A percentile compares a stretch with the other conserved stretches of the same genome.
Conservation (phyloP, 2,797 vertebrate genomes). For the Carapus acus region DNA sequence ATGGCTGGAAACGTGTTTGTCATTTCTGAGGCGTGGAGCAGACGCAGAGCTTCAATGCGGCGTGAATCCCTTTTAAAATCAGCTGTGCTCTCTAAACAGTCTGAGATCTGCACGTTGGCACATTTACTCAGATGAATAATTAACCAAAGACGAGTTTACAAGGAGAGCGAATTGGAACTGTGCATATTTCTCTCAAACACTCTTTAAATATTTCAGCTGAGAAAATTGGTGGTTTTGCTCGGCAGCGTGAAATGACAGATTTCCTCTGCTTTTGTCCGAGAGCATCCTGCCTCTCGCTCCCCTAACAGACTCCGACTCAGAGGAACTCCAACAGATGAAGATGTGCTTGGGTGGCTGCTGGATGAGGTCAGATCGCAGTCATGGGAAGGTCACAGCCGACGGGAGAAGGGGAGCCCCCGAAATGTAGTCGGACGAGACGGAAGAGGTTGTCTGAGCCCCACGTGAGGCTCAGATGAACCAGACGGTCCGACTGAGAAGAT, state of each 20-base stretch:
- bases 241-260: constrained; percentile 32
- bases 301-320: no score
- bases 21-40: background rate
- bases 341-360: constrained; percentile 58
- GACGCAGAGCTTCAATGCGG: constrained; percentile 17
- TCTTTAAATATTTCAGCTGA: constrained; percentile 51
- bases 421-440: constrained; percentile 68
- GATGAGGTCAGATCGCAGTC: constrained; percentile 53
- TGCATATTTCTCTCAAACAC: constrained; percentile 43
- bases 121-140: constrained; percentile 67
- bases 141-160: constrained; percentile 58
- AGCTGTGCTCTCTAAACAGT: constrained; percentile 39
- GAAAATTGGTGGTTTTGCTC: constrained; percentile 37
- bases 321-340: constrained; percentile 55
- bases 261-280: constrained; percentile 32
- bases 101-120: constrained; percentile 48
- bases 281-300: constrained; percentile 13
- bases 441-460: constrained; percentile 59
- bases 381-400: constrained; percentile 61
- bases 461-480: constrained; percentile 58
- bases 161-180: constrained; percentile 46
- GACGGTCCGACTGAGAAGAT: constrained; percentile 50
- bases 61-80: constrained; percentile 40
- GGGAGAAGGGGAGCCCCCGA: constrained; percentile 56
- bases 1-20: background rate